Percentiles rank a stretch among this genome's conserved stretches.
Conservation (phyloP, 1,140 invertebrate species). For the Platyura marginata region DNA sequence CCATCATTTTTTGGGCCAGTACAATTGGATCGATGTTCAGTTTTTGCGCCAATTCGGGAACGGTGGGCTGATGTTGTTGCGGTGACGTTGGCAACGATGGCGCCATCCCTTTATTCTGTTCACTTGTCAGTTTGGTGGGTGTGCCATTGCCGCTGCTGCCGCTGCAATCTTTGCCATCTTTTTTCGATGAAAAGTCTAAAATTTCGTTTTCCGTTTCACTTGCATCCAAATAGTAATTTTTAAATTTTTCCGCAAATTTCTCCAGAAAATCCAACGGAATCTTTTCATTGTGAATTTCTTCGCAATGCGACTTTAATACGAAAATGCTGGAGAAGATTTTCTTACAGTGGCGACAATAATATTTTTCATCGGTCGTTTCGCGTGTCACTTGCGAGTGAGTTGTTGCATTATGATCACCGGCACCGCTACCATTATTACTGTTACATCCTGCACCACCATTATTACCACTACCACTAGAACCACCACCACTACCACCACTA, state of each 20-base stretch:
- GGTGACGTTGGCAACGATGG: not conserved
- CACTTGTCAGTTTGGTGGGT: constrained; percentile 11
- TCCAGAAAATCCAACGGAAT: constrained; percentile 78
- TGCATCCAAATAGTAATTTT: constrained; percentile 44
- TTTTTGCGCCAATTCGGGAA: constrained; percentile 4
- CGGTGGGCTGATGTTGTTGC: not conserved
- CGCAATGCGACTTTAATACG: constrained; percentile 88
- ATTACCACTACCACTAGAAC: no score
- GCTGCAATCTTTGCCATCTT: not conserved
- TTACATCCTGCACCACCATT: constrained; percentile 33
- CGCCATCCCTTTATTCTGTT: no score
- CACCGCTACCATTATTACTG: constrained; percentile 50
- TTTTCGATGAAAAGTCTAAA: constrained; percentile 4
- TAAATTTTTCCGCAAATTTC: constrained; percentile 79
- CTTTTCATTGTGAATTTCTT: constrained; percentile 83
- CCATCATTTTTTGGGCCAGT: constrained; percentile 49
- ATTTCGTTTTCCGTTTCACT: constrained; percentile 3
- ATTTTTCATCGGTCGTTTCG: constrained; percentile 31
- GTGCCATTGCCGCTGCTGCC: constrained; percentile 2
- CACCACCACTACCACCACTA: constrained; percentile 35
- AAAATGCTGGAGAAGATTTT: constrained; percentile 91
- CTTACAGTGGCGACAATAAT: constrained; percentile 68
- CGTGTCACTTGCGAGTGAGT: not conserved
- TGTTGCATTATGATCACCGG: constrained; percentile 39
- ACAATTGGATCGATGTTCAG: constrained; percentile 28